Evolutionary conservation across 2,797 vertebrate genomes (phyloP), one percentile per base, ranked within the genome.

Genomic region (Acanthornis magna): DNA sequence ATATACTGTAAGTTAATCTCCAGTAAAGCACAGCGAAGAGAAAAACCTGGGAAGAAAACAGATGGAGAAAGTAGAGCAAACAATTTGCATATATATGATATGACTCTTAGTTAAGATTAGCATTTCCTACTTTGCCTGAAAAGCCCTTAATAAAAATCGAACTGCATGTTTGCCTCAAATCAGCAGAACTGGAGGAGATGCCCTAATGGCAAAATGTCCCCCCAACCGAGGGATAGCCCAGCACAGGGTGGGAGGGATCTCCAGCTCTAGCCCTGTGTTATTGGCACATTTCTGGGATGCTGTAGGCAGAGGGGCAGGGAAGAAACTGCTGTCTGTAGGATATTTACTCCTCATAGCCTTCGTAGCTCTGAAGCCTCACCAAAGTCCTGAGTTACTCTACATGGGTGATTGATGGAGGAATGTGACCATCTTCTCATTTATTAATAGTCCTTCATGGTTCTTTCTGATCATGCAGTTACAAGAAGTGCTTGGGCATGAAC

Each of bases 41-140:
- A 94, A 93, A 93, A 96, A 93, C 81, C 90, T 95, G 63, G 86
- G 67, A 81, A 92, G 88, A 95, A 95, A 95, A 76, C 95, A 97
- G 94, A 97, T 96, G 94, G 95, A 93, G 94, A 96, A 96, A 96
- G 95, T 96, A 95, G 96, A 96, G 96, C 96, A 95, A 96, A 88
- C 91, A 91, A 95, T 96, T 95, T 97, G 95, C 95, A 96, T 97
- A 95, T 93, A 95, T 91, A 85, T 81, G 91, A 91, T 96, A 84
- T 91, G 94, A 93, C 85, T 96, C 95, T 96, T 93, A 76, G 95
- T 95, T 95, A 94, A 96, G 93, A 95, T 95, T 95, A 96, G 63
- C 91, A 89, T 96, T 96, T 95, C 74, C 71, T 84, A 79, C 88
- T 93, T 95, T 1, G 62, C 93, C 88, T 95, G 85, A 79, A 67